Evolutionary conservation across 53 echinoderm and acorn worm species (phyloP).

Genomic region (Echinarachnius parma): DNA sequence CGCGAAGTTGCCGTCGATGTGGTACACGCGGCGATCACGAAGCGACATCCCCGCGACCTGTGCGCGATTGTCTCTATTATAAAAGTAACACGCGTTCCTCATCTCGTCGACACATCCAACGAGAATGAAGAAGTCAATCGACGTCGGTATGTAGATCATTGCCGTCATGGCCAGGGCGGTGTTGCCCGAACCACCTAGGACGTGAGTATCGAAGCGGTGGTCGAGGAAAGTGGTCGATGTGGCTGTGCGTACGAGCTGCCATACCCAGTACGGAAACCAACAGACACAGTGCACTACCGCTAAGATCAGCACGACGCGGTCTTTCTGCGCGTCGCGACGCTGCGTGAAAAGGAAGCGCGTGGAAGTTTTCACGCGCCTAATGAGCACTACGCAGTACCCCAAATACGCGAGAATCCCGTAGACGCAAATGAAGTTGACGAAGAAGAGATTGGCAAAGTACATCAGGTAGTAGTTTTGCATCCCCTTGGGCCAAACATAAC

Average conservation of each 20-base stretch:
- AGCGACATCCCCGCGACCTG: neutral
- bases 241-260: slow-evolving; percentile 26
- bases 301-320: slow-evolving; percentile 29
- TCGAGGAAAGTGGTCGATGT: neutral
- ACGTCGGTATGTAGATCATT: slow-evolving; percentile 56
- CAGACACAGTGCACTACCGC: slow-evolving; percentile 18
- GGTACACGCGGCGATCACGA: slow-evolving; percentile 1
- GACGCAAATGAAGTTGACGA: slow-evolving; percentile 43
- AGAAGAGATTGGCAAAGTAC: slow-evolving; percentile 51
- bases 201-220: slow-evolving; percentile 27
- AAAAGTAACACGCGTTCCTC: slow-evolving; percentile 27
- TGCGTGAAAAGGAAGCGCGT: slow-evolving; percentile 22
- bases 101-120: slow-evolving; percentile 51
- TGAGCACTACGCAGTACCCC: slow-evolving; percentile 19
- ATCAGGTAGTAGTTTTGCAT: slow-evolving; percentile 72
- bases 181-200: slow-evolving; percentile 54
- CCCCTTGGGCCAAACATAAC: slow-evolving; percentile 60
- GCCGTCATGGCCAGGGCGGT: slow-evolving; percentile 50
- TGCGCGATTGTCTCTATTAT: neutral
- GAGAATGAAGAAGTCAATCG: slow-evolving; percentile 54
- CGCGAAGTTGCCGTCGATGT: neutral
- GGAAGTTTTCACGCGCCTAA: neutral
- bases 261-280: slow-evolving; percentile 55
- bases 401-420: slow-evolving; percentile 46
- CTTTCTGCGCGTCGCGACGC: slow-evolving; percentile 29